These are phyloP conservation scores for Polymixis flavicincta DNA, from an alignment of 2,888 invertebrate species.

Conservation along the genomic window DNA sequence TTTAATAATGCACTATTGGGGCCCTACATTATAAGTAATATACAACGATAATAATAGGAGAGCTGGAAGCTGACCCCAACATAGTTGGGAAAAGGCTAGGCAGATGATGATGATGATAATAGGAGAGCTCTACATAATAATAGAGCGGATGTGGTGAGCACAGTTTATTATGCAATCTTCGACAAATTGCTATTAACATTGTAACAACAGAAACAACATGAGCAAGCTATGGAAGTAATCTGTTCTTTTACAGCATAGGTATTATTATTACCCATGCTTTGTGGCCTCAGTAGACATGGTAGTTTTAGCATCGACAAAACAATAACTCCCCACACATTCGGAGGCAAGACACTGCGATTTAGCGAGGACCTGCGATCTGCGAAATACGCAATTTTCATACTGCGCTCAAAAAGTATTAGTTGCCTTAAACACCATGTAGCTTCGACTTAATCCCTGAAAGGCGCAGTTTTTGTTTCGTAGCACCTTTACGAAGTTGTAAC, in stretches of 20 bases:
- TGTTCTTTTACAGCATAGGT: not conserved
- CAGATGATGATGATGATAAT: too few species aligned
- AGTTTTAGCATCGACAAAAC: not conserved
- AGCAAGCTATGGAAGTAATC: not conserved
- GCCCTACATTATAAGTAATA: not conserved
- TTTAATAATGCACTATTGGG: not conserved
- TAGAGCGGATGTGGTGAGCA: not conserved
- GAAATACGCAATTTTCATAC: not conserved
- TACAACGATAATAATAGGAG: constrained; percentile 8
- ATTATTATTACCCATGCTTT: too few species aligned
- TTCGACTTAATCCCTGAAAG: not conserved
- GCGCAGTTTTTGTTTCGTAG: not conserved
- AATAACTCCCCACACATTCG: not conserved
- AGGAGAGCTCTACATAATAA: not conserved
- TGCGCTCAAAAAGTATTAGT: not conserved
- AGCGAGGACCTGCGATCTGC: not conserved
- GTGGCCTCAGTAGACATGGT: not conserved
- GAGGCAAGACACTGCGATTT: not conserved
- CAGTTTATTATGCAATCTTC: not conserved
- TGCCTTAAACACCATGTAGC: not conserved
- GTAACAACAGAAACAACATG: not conserved
- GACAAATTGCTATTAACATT: not conserved
- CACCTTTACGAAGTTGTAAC: not conserved
- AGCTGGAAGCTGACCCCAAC: too few species aligned
- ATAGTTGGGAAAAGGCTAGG: too few species aligned